Evolutionary conservation across 2,888 invertebrate genomes (phyloP).

Genomic region (Cerastis rubricosa): DNA sequence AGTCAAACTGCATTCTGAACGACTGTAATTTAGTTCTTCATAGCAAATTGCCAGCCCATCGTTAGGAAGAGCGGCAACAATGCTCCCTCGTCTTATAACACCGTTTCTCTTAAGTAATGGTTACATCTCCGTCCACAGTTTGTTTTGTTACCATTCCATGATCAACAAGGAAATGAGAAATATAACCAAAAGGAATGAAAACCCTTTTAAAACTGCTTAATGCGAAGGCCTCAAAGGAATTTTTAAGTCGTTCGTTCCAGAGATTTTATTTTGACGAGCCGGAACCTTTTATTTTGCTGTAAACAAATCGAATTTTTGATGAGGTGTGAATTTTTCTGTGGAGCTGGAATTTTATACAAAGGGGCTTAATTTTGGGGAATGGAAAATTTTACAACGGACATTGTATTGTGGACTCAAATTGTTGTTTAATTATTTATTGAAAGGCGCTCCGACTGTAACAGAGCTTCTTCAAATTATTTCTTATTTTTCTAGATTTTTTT

Average conservation of each 20-base stretch:
- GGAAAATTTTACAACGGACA: too few relatives aligned
- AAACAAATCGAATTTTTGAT: slow-evolving; percentile 53
- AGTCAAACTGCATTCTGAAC: slow-evolving; percentile 19
- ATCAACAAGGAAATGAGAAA: slow-evolving; percentile 52
- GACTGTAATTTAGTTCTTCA: slow-evolving; percentile 41
- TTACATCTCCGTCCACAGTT: slow-evolving; percentile 5
- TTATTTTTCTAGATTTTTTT: background rate
- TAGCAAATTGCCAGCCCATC: slow-evolving; percentile 10
- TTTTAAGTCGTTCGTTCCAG: slow-evolving; percentile 24
- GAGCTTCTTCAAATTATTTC: background rate
- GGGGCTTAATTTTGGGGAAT: background rate
- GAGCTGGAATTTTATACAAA: background rate
- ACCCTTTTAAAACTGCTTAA: slow-evolving; percentile 32
- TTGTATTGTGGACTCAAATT: background rate
- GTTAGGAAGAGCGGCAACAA: slow-evolving; percentile 44
- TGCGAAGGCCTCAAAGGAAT: slow-evolving; percentile 40
- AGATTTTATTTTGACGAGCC: slow-evolving; percentile 33
- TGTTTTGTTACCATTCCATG: slow-evolving; percentile 26
- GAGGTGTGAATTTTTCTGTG: slow-evolving; percentile 32
- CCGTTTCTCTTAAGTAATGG: slow-evolving; percentile 8
- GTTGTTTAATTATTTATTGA: background rate
- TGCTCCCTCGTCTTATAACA: slow-evolving; percentile 21
- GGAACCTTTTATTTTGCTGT: slow-evolving; percentile 31
- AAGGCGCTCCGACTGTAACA: background rate
- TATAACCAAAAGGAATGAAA: slow-evolving; percentile 28